A percentile compares a stretch with the other conserved stretches of the same genome.
phyloP scores from a whole-genome alignment of 2,888 invertebrate species.

The Alsophila aescularia region DNA sequence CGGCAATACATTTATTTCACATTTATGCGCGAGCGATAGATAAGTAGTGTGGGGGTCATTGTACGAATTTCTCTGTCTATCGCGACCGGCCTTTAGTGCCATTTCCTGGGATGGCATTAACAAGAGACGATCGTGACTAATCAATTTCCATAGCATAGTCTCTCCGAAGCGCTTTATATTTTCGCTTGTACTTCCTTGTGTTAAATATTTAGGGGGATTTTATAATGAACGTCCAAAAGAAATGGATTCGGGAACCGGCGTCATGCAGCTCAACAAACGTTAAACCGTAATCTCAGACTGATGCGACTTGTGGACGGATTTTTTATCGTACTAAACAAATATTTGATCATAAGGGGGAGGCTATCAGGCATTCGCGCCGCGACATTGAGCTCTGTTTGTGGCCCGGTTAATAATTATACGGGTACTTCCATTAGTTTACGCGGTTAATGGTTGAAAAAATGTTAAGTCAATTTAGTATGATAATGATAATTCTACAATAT shows the following conservation, averaged over 20 bases:
- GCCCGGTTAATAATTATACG: conserved; percentile 80
- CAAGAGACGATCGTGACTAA: too few species aligned
- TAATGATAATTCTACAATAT: conserved; percentile 82
- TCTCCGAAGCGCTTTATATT: conserved; percentile 4
- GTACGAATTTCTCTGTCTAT: too few species aligned
- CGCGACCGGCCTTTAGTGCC: too few species aligned
- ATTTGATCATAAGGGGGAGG: conserved; percentile 71
- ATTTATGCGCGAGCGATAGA: too few species aligned
- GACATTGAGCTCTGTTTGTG: conserved; percentile 59
- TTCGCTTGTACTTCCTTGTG: too few species aligned
- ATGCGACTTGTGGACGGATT: conserved; percentile 72
- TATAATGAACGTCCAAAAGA: neutral
- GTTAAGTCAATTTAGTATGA: conserved; percentile 84
- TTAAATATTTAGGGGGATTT: neutral
- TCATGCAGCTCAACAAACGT: conserved; percentile 76
- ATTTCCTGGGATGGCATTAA: too few species aligned
- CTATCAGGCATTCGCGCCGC: conserved; percentile 85
- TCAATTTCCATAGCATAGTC: neutral
- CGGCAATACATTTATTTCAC: too few species aligned
- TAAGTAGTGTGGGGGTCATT: too few species aligned
- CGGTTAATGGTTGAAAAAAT: conserved; percentile 83
- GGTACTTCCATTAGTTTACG: conserved; percentile 80
- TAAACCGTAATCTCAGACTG: conserved; percentile 77
- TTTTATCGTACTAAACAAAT: conserved; percentile 61
- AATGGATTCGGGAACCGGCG: conserved; percentile 49